Evolutionary conservation across 1,140 invertebrate species (phyloP), one percentile per base, ranked within the genome.

Genomic region (Caenorhabditis brenneri): DNA sequence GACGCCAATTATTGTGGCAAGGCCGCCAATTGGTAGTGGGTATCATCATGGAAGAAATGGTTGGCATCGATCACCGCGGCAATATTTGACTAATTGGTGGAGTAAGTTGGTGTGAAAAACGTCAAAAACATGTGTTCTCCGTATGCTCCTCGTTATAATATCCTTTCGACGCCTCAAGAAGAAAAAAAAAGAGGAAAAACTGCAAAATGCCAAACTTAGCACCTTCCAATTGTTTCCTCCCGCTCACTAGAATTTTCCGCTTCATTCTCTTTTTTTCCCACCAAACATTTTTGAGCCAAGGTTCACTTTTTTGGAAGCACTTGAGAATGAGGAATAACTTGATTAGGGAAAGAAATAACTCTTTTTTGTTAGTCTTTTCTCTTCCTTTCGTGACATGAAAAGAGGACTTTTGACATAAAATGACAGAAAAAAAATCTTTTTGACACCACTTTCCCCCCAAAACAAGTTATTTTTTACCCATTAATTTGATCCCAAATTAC

Each of bases 1-100:
- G 22, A 51, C 78, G 6, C 82, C 82, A 27, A 83, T 83, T 49
- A 83, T 83, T 36, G 74, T 65, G 46, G 82, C 82, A 7, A 51
- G 82, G 27, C 82, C 82, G 6, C 48, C 69, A 7, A 51, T 51
- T 22, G 51, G 79, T 10, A 53, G 46, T 33, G 51, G 79, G 9
- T 53, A 39, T n/a, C 16, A 29, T 12, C 6, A 42, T 42, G 65
- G 65, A 31, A 74, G 65, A 42, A 74, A 42, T 46, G 65, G 36
- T 1, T 74, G 65, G 65, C 65, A 74, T 46, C 16, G 65, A 42
- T 74, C 65, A 19, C 65, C 65, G 22, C 12, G 36, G n/a, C 65
- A 74, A 22, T 74, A 74, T 74, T 36, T 74, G 10, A 42, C 65
- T 24, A 74, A 74, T 46, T 74, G 65, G 65, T 74, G 65, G 65